A percentile compares a stretch with the other conserved stretches of the same genome.
phyloP scores from a whole-genome alignment of 2,888 invertebrate species.

The Colletes collaris region DNA sequence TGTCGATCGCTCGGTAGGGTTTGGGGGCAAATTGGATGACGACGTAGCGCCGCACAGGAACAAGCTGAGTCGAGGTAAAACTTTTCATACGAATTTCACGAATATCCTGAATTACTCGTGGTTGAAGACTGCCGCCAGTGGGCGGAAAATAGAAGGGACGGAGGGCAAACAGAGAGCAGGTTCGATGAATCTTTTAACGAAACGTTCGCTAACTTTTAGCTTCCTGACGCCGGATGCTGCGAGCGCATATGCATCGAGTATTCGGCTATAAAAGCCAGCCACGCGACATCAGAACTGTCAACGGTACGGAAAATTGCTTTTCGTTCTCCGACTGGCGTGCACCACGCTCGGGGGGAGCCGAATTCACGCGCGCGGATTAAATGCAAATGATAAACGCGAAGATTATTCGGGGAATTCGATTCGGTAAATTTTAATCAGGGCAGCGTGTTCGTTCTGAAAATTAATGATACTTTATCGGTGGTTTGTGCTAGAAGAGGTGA shows the following conservation, averaged over 20 bases:
- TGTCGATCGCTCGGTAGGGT: no score
- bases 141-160: neutral
- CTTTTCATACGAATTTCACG: constrained; percentile 35
- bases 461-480: no score
- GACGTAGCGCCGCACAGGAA: constrained; percentile 2
- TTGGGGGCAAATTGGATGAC: constrained; percentile 7
- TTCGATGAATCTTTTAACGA: constrained; percentile 37
- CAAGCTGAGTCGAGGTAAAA: constrained; percentile 19
- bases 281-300: neutral
- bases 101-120: constrained; percentile 15
- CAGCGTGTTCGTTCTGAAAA: neutral
- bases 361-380: neutral
- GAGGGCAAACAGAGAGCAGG: neutral
- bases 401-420: neutral
- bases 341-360: neutral
- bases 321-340: constrained; percentile 3
- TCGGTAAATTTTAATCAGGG: neutral
- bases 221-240: neutral
- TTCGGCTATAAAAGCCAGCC: constrained; percentile 7
- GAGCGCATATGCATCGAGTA: constrained; percentile 10
- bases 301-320: constrained; percentile 16
- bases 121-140: neutral
- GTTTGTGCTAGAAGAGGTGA: no score
- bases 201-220: constrained; percentile 21
- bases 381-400: neutral